Evolutionary conservation across 2,797 vertebrate genomes (phyloP).

Genomic region (Gephyroberyx darwinii): DNA sequence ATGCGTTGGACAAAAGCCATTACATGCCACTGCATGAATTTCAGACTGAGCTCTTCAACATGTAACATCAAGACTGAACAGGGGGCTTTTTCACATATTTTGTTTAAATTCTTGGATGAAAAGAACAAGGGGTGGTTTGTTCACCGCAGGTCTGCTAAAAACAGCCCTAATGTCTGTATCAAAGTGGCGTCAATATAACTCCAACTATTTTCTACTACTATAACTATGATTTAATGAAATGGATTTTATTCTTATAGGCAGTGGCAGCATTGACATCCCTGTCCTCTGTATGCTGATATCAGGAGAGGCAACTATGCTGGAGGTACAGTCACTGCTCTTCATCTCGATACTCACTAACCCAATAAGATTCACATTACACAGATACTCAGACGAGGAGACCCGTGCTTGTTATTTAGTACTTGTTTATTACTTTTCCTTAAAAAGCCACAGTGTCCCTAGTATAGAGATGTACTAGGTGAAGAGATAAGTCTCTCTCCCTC

Average conservation of each 20-base stretch:
- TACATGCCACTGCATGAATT: conserved; percentile 44
- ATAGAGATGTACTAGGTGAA: too few species aligned
- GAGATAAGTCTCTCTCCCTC: too few species aligned
- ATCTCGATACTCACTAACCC: background rate
- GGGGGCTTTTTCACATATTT: background rate
- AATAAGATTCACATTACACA: too few species aligned
- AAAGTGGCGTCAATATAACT: background rate
- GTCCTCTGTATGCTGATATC: conserved; percentile 89
- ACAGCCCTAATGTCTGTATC: background rate
- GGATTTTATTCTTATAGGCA: conserved; percentile 74
- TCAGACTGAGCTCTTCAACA: conserved; percentile 7
- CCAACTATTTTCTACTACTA: background rate
- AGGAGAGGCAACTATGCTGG: conserved; percentile 83
- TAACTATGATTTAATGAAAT: background rate
- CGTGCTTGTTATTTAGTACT: too few species aligned
- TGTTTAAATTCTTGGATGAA: background rate
- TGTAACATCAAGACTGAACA: conserved; percentile 46
- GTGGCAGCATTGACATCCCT: conserved; percentile 90
- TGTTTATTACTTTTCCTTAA: too few species aligned
- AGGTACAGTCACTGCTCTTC: conserved; percentile 74
- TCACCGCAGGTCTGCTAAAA: background rate
- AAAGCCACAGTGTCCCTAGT: too few species aligned
- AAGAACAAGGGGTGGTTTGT: background rate
- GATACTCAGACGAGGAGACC: too few species aligned
- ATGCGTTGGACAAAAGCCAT: conserved; percentile 27